Base-by-base conservation (phyloP, 2,888 invertebrate species). In the Zygothrica quintamaculata region DNA sequence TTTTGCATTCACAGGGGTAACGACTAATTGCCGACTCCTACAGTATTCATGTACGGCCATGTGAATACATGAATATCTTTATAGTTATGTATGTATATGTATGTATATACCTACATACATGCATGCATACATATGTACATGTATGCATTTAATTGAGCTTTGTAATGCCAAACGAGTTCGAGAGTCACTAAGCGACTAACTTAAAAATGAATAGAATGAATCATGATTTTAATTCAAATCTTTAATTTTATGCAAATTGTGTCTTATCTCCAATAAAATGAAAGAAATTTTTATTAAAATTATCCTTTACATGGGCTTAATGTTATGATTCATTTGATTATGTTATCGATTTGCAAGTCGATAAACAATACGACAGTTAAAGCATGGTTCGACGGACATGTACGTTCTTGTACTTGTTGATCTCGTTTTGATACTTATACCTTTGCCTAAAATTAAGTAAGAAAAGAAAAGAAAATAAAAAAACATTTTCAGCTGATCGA, bases 11-110 rank as follows among this genome's bases (percentile, higher is more conserved):
- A 34, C 22, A 16, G 33, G 40, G 22, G 31, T 44, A 62, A 26
- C 33, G 37, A 53, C 50, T 66, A 50, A 53, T 58, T 66, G 65
- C 34, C 43, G 39, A 29, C 13, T 16, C 22, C 16, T 37, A 47
- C 11, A 2, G 1, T 39, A 50, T 9, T 1, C 37, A 31, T 31
- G 3, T 31, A 22, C 11, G 5, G 12, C 11, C 26, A 47, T 12
- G 22, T 42, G 7, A 4, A 36, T 5, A 16, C 34, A 48, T 7
- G 34, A 1, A 50, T 7, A 50, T 3, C 31, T 8, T 52, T 22
- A n/a, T n/a, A n/a, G 34, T 8, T 22, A 2, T 13, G 33, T 11
- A 44, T 31, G 37, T 42, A 33, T n/a, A n/a, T n/a, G n/a, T n/a
- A 16, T 37, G 8, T 55, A 34, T 13, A 42, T 46, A 18, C 13